phyloP scores from a whole-genome alignment of 1,140 invertebrate genomes.

The Bombus cullumanus region DNA sequence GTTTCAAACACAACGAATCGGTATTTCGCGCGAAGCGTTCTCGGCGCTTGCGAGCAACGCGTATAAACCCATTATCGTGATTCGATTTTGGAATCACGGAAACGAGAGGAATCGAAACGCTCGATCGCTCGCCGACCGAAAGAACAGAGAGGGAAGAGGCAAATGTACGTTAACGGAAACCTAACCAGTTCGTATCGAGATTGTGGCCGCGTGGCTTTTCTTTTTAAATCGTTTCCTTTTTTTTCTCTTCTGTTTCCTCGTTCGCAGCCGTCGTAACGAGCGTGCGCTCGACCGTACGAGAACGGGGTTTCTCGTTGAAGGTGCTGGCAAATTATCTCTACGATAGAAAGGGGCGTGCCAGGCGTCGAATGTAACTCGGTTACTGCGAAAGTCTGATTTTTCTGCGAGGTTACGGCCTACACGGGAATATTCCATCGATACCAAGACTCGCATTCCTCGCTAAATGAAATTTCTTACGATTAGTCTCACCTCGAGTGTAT shows the following conservation, averaged over 20 bases:
- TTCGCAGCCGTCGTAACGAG: neutral
- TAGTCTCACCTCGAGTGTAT: neutral
- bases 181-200: neutral
- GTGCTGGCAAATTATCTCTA: neutral
- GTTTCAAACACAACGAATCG: no score
- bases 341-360: neutral
- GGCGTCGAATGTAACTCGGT: neutral
- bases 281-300: neutral
- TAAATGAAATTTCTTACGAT: neutral
- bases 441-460: neutral
- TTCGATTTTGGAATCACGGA: neutral
- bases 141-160: neutral
- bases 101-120: neutral
- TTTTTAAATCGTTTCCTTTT: neutral
- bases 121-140: neutral
- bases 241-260: neutral
- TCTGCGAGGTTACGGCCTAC: no score
- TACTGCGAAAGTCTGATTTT: no score
- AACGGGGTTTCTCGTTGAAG: neutral
- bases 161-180: constrained; percentile 2
- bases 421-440: no score
- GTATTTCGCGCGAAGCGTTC: no score
- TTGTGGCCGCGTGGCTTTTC: neutral
- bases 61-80: neutral
- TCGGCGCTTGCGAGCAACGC: no score